Evolutionary conservation across 2,797 vertebrate species (phyloP).

Genomic region (Ceryle rudis): DNA sequence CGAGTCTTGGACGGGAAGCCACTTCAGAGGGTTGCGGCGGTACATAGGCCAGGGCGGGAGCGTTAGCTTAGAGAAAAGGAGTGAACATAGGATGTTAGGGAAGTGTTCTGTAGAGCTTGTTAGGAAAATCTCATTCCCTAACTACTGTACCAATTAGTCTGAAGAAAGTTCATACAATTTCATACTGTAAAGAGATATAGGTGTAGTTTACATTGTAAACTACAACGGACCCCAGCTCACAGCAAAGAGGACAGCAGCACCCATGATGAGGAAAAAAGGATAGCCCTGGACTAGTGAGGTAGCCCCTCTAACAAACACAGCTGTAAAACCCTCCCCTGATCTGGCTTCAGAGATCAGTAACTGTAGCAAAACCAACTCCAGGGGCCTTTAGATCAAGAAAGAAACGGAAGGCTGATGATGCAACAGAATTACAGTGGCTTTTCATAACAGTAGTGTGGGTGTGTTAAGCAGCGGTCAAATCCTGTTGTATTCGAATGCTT

Average conservation of each 20-base stretch:
- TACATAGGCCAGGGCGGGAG: slow-evolving; percentile 98
- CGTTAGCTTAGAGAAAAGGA: slow-evolving; percentile 84
- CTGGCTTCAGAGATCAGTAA: neutral
- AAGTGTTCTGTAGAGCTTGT: neutral
- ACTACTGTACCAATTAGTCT: neutral
- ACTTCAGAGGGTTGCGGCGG: slow-evolving; percentile 89
- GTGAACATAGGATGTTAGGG: neutral
- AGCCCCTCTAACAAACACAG: neutral
- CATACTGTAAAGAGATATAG: neutral
- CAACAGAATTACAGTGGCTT: neutral
- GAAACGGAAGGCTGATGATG: neutral
- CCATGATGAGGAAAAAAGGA: neutral
- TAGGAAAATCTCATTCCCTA: neutral
- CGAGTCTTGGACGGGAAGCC: slow-evolving; percentile 89
- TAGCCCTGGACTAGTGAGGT: neutral
- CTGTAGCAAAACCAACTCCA: neutral
- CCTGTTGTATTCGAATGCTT: rapidly evolving
- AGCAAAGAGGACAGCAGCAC: neutral
- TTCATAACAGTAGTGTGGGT: neutral
- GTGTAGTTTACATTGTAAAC: neutral
- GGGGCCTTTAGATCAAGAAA: neutral
- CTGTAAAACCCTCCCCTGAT: neutral
- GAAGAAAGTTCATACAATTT: neutral
- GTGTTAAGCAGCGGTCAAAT: neutral
- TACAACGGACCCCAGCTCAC: neutral